phyloP scores from a whole-genome alignment of 2,888 invertebrate genomes.

The Mythimna loreyi region DNA sequence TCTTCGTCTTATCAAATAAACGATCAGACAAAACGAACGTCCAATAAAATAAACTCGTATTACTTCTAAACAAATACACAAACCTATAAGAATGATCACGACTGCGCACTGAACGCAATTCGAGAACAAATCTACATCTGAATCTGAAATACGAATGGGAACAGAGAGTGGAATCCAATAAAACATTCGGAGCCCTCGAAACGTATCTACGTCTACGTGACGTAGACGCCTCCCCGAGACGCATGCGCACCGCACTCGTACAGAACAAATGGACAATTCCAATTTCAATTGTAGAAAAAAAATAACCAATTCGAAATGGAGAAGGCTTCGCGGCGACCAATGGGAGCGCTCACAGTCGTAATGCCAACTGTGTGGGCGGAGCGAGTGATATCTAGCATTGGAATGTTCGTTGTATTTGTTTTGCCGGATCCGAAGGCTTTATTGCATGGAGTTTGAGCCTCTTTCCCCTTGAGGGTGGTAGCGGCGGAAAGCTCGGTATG shows the following conservation, averaged over 20 bases:
- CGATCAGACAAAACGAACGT: neutral
- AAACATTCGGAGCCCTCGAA: slow-evolving; percentile 86
- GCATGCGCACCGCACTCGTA: slow-evolving; percentile 85
- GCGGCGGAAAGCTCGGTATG: slow-evolving; percentile 87
- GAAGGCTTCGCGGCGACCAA: slow-evolving; percentile 90
- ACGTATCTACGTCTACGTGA: slow-evolving; percentile 89
- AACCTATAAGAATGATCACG: slow-evolving; percentile 67
- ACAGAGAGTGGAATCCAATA: slow-evolving; percentile 88
- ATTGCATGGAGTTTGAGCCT: slow-evolving; percentile 88
- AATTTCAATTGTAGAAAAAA: slow-evolving; percentile 90
- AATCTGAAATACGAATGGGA: slow-evolving; percentile 87
- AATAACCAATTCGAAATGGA: slow-evolving; percentile 90
- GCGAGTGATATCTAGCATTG: slow-evolving; percentile 91
- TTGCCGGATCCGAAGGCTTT: slow-evolving; percentile 89
- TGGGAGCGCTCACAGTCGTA: slow-evolving; percentile 88
- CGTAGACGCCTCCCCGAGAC: slow-evolving; percentile 84
- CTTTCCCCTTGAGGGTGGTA: slow-evolving; percentile 87
- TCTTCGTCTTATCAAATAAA: neutral
- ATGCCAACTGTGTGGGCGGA: slow-evolving; percentile 91
- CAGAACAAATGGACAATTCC: slow-evolving; percentile 88
- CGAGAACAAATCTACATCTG: slow-evolving; percentile 84
- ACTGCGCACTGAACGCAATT: slow-evolving; percentile 81
- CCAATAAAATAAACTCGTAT: slow-evolving; percentile 15
- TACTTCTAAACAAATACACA: slow-evolving; percentile 33
- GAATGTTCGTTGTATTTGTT: slow-evolving; percentile 91